phyloP scores from a whole-genome alignment of 1,140 invertebrate species.

The Goniozus legneri region DNA sequence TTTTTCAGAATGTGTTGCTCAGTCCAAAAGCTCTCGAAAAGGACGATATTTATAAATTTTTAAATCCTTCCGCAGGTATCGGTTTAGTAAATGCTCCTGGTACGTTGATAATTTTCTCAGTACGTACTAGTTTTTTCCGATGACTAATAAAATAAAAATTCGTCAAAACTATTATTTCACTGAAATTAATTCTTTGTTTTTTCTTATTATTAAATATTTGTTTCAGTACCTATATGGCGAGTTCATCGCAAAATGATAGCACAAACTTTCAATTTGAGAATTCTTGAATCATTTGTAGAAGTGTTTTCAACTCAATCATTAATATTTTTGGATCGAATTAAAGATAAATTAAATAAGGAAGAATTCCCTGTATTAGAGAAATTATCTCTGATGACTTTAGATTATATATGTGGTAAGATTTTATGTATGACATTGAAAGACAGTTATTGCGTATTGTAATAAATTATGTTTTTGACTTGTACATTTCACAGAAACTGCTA shows the following conservation, averaged over 20 bases:
- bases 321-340: conserved; percentile 59
- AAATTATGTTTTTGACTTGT: not conserved
- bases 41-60: conserved; percentile 66
- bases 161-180: conserved; percentile 19
- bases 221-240: conserved; percentile 66
- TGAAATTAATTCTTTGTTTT: conserved; percentile 8
- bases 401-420: conserved; percentile 69
- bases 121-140: not conserved
- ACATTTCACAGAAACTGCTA: conserved; percentile 62
- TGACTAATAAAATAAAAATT: not conserved
- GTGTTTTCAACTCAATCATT: conserved; percentile 67
- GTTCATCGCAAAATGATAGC: conserved; percentile 66
- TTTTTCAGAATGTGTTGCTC: conserved; percentile 56
- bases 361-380: conserved; percentile 63
- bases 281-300: conserved; percentile 70
- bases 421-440: conserved; percentile 3
- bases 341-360: conserved; percentile 38
- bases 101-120: conserved; percentile 29
- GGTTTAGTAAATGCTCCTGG: conserved; percentile 69
- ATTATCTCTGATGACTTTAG: conserved; percentile 67
- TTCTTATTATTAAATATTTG: conserved; percentile 2
- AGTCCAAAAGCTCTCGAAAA: conserved; percentile 67
- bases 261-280: conserved; percentile 74
- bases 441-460: not conserved
- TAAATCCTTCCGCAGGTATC: conserved; percentile 67